Evolutionary conservation across 2,113 vertebrate genomes (phyloP), one percentile per base, ranked within the genome.

Genomic region (Symphodus melops): DNA sequence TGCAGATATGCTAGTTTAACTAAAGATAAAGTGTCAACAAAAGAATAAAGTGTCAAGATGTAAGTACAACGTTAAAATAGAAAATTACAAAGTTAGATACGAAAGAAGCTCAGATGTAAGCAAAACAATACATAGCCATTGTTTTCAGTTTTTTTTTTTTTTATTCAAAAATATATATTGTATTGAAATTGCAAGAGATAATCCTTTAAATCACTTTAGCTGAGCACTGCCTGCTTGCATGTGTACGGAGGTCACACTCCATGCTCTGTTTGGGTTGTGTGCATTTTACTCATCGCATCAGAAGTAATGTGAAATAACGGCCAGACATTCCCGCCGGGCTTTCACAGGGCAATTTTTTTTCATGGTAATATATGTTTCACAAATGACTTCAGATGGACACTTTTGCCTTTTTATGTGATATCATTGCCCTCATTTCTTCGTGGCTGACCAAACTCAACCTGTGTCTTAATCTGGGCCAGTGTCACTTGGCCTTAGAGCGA

Each of bases 291-390:
- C 68, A 82, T 61, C 73, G 75, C 79, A 56, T 87, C 72, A 85
- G 81, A 86, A 72, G 60, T 86, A 86, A 90, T 88, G 55, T 81
- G 68, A 86, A 89, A 91, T 69, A 89, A 76, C 39, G 57, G 81
- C 79, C 86, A 88, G 88, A 87, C 86, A 81, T 80, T 83, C 78
- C 89, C 60, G 17, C 52, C 11, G 84, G 82, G 54, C 19, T 77
- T 82, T 83, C 68, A 61, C 58, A 57, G 60, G n/a, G 37, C 55
- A 68, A 67, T 68, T 88, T 25, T 13, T 13, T 65, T 69, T 71
- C 54, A 48, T 64, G 51, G 70, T 48, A 70, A 85, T 72, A 72
- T 65, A 70, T 71, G 51, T 51, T 81, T 81, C 56, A 77, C 62
- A 86, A 83, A 81, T 87, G 42, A 72, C 70, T 78, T 74, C 53